phyloP scores from a whole-genome alignment of 2,797 vertebrate species.

The Vultur gryphus region DNA sequence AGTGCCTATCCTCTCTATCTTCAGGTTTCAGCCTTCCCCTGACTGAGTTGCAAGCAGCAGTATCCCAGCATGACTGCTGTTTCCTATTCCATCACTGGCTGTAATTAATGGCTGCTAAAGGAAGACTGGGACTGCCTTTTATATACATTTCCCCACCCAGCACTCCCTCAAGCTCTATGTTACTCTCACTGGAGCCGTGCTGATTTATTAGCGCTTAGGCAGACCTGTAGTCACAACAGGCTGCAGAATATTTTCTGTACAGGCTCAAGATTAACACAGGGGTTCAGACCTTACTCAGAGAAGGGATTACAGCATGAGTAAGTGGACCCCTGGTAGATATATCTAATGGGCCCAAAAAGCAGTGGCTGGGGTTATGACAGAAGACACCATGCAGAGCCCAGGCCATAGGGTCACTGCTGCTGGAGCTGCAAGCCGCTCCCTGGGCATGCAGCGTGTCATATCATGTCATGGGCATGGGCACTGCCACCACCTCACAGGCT shows the following conservation, averaged over 20 bases:
- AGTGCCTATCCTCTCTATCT: not conserved
- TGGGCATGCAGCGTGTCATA: not conserved
- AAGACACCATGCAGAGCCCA: not conserved
- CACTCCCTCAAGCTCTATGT: not conserved
- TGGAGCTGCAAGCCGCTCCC: not conserved
- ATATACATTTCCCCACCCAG: not conserved
- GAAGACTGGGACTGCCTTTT: not conserved
- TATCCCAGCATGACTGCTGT: not conserved
- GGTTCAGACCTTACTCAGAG: not conserved
- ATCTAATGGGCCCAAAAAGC: not conserved
- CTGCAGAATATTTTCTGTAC: constrained; percentile 3
- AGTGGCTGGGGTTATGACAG: not conserved
- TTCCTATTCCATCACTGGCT: not conserved
- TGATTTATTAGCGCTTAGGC: not conserved
- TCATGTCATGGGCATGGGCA: not conserved
- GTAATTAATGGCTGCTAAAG: constrained; percentile 4
- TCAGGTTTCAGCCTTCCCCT: not conserved
- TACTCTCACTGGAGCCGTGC: not conserved
- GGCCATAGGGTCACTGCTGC: not conserved
- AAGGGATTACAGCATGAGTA: not conserved
- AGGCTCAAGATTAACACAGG: not conserved
- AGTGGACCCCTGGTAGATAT: not conserved
- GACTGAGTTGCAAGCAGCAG: not conserved
- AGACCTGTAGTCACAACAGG: constrained; percentile 38
- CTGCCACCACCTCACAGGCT: not conserved